A percentile compares a stretch with the other conserved stretches of the same genome.
Evolutionary conservation across 23 tunicate genomes (phyloP).

Genomic region (Oikopleura dioica): DNA sequence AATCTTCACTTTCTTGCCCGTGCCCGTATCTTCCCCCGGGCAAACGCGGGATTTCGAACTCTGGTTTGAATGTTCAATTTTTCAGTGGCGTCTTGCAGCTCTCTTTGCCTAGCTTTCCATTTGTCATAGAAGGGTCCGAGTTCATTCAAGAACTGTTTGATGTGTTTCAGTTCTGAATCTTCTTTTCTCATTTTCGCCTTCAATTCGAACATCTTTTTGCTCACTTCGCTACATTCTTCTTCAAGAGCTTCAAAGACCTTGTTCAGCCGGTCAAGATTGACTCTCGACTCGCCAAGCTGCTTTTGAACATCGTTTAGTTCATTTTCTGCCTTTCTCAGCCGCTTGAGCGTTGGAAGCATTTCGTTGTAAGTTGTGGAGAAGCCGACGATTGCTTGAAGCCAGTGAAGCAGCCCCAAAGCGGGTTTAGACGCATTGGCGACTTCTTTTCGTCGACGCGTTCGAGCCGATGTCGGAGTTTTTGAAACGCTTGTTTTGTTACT

Average conservation of each 20-base stretch:
- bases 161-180: background rate
- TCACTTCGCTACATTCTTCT: background rate
- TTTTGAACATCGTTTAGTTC: background rate
- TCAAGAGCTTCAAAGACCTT: background rate
- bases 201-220: background rate
- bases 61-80: too few species aligned
- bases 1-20: too few species aligned
- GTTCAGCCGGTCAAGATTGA: background rate
- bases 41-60: too few species aligned
- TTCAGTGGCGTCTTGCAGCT: background rate
- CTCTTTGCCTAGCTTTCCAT: background rate
- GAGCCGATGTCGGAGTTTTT: background rate
- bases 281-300: background rate
- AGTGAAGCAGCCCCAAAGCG: background rate
- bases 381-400: background rate
- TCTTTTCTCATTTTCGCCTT: background rate
- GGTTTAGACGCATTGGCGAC: background rate
- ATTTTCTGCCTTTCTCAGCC: background rate
- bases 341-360: background rate
- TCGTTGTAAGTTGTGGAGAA: background rate
- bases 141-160: background rate
- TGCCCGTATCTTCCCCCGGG: too few species aligned
- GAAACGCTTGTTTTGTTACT: background rate
- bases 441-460: background rate
- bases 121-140: background rate